Evolutionary conservation across 2,888 invertebrate species (phyloP).

Genomic region (Pedicia rivosa): DNA sequence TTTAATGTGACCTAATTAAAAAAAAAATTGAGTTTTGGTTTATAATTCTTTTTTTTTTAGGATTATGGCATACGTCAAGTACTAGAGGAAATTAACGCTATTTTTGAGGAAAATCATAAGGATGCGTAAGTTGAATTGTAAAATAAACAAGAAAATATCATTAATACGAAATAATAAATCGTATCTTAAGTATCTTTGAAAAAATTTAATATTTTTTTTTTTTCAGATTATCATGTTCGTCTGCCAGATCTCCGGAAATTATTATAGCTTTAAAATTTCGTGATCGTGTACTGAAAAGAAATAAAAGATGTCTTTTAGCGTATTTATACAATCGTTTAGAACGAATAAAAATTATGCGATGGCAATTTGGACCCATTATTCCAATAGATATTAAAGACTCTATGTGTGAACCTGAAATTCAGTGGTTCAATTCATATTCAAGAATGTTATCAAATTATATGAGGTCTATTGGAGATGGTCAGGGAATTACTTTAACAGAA

Average conservation of each 20-base stretch:
- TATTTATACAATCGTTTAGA: conserved; percentile 69
- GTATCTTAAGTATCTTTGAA: neutral
- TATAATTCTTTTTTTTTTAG: conserved; percentile 29
- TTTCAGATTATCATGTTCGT: neutral
- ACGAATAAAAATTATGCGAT: conserved; percentile 71
- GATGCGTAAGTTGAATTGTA: conserved; percentile 57
- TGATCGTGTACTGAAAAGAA: conserved; percentile 73
- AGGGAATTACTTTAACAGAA: conserved; percentile 71
- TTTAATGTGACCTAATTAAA: conserved; percentile 50
- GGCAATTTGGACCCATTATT: conserved; percentile 89
- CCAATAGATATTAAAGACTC: conserved; percentile 70
- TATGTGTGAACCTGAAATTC: conserved; percentile 64
- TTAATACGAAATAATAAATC: neutral
- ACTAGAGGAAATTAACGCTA: conserved; percentile 67
- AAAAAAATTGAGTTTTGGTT: conserved; percentile 13
- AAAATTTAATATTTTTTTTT: conserved; percentile 6
- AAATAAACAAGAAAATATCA: too few species aligned
- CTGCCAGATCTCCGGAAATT: conserved; percentile 19
- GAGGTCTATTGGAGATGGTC: conserved; percentile 70
- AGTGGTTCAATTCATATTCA: conserved; percentile 83
- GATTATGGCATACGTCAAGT: conserved; percentile 70
- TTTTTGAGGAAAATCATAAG: conserved; percentile 69
- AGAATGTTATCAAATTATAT: conserved; percentile 75
- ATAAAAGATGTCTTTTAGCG: conserved; percentile 75
- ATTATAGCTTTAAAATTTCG: conserved; percentile 54